phyloP scores from a whole-genome alignment of 2,797 vertebrate species.

The Pangasius sanitwongsei region DNA sequence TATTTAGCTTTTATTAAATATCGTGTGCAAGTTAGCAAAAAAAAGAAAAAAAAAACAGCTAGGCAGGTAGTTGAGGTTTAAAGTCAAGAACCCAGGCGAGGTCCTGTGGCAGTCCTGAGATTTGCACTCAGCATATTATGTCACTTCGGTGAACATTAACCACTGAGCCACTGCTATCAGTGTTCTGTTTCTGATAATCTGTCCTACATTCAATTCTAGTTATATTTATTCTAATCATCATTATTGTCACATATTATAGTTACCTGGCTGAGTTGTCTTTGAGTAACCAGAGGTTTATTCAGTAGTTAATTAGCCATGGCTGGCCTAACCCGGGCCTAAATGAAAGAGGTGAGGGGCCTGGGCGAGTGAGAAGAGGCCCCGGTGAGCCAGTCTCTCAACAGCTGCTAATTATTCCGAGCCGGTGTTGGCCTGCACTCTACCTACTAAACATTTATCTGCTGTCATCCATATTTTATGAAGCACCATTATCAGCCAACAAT shows the following conservation, averaged over 20 bases:
- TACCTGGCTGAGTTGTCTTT: background rate
- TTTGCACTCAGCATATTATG: background rate
- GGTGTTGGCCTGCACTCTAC: constrained; percentile 76
- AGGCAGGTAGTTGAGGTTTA: background rate
- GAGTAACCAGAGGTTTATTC: constrained; percentile 63
- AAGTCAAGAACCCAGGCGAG: background rate
- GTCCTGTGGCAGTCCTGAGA: background rate
- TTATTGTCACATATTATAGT: background rate
- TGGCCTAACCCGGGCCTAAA: constrained; percentile 62
- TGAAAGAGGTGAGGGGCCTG: constrained; percentile 58
- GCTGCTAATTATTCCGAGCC: constrained; percentile 78
- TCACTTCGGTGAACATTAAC: background rate
- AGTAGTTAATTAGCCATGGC: constrained; percentile 70
- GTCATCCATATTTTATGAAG: constrained; percentile 83
- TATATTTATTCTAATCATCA: background rate
- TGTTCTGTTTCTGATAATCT: background rate
- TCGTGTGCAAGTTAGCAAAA: background rate
- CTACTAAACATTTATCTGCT: constrained; percentile 80
- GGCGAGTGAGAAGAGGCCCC: constrained; percentile 62
- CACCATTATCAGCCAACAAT: constrained; percentile 79
- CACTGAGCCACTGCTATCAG: background rate
- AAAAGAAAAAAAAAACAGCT: background rate
- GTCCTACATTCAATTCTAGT: background rate
- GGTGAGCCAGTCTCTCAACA: constrained; percentile 78
- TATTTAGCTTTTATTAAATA: background rate